phyloP scores from a whole-genome alignment of 2,888 invertebrate genomes.

The Ophion slaviceki region DNA sequence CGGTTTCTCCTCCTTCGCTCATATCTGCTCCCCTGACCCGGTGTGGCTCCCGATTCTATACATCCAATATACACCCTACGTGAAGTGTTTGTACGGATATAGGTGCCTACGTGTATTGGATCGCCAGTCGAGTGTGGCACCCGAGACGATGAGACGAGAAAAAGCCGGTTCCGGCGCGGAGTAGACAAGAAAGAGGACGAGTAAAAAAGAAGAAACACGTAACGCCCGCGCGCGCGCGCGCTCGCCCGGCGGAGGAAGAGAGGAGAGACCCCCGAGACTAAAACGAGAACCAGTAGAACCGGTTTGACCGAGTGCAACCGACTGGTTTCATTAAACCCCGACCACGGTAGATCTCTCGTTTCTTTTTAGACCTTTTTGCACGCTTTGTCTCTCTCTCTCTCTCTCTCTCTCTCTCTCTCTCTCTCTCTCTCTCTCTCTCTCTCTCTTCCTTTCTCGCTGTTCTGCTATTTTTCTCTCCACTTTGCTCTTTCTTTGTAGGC shows the following conservation, averaged over 20 bases:
- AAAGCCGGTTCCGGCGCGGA: constrained; percentile 60
- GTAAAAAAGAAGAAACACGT: constrained; percentile 55
- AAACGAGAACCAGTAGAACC: constrained; percentile 77
- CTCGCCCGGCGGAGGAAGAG: constrained; percentile 44
- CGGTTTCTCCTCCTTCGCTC: constrained; percentile 45
- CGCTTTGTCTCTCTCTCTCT: constrained; percentile 42
- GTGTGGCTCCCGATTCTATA: constrained; percentile 43
- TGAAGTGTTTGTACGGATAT: neutral
- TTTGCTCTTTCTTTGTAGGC: constrained; percentile 22
- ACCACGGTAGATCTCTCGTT: constrained; percentile 62
- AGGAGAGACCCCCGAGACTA: constrained; percentile 62
- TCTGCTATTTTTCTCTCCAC: constrained; percentile 33
- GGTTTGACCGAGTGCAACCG: constrained; percentile 77
- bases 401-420: constrained; percentile 36
- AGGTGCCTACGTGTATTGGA: constrained; percentile 3
- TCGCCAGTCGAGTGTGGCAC: constrained; percentile 40
- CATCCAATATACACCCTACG: constrained; percentile 6
- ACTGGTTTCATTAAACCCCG: constrained; percentile 81
- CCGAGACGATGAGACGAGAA: constrained; percentile 53
- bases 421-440: constrained; percentile 63
- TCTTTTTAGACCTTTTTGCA: constrained; percentile 29
- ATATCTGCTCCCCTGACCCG: constrained; percentile 59
- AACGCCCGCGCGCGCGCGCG: constrained; percentile 49
- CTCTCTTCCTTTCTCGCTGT: constrained; percentile 37
- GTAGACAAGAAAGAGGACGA: constrained; percentile 62